Percentiles rank a stretch among this genome's conserved stretches.
These are phyloP conservation scores for Pseudocheirus occidentalis DNA, from an alignment of 2,797 vertebrate genomes.

Conservation along the genomic window DNA sequence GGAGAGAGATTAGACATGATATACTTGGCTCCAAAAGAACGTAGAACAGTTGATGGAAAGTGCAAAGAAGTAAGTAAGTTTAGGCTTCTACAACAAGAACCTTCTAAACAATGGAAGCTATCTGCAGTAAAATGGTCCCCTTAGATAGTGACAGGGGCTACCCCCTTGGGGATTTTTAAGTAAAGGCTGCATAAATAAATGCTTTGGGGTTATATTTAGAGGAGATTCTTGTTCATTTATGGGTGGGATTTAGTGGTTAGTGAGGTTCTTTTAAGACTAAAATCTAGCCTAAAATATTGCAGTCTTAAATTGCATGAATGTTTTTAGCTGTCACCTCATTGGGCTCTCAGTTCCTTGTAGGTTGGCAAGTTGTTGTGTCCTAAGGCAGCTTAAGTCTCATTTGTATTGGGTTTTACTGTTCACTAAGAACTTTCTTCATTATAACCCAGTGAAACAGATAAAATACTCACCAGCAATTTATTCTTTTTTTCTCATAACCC, in stretches of 20 bases:
- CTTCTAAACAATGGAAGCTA: neutral
- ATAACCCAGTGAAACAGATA: neutral
- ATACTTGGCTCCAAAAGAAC: neutral
- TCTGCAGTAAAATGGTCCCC: neutral
- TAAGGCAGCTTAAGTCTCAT: neutral
- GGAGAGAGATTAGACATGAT: neutral
- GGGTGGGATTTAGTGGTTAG: neutral
- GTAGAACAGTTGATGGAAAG: neutral
- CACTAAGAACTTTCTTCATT: neutral
- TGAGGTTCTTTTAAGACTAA: neutral
- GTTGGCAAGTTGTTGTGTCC: neutral
- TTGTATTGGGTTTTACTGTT: slow-evolving; percentile 54
- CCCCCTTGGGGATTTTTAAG: neutral
- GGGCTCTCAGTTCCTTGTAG: neutral
- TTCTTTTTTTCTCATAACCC: neutral
- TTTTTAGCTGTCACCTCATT: neutral
- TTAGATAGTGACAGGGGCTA: neutral
- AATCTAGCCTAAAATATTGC: neutral
- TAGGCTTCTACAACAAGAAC: neutral
- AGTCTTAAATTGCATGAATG: neutral
- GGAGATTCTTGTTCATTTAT: neutral
- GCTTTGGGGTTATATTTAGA: neutral
- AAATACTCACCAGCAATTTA: neutral
- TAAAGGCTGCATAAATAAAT: neutral
- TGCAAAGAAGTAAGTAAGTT: neutral